phyloP scores from a whole-genome alignment of 2,888 invertebrate genomes.

The Scaptomyza caliginosa region DNA sequence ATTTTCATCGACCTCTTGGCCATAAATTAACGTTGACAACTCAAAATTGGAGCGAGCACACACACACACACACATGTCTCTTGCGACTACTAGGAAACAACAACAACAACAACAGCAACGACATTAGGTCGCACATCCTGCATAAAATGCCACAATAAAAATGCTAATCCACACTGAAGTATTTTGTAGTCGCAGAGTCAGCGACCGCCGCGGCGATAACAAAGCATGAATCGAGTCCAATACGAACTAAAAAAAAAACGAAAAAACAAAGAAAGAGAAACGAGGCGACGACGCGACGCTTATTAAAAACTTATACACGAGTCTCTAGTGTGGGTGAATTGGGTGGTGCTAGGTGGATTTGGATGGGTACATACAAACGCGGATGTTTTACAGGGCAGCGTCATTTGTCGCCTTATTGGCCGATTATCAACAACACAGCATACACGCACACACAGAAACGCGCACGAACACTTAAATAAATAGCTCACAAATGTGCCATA shows the following conservation, averaged over 20 bases:
- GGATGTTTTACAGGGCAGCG: constrained; percentile 23
- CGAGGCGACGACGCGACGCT: constrained; percentile 22
- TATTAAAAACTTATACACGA: constrained; percentile 49
- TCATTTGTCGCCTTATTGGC: constrained; percentile 71
- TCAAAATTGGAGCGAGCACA: constrained; percentile 57
- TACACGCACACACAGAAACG: constrained; percentile 29
- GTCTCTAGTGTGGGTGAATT: constrained; percentile 11
- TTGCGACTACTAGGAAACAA: constrained; percentile 4
- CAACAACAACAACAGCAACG: constrained; percentile 8
- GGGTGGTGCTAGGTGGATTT: not conserved
- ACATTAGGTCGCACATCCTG: constrained; percentile 40
- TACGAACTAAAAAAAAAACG: constrained; percentile 2
- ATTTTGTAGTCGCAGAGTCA: constrained; percentile 36
- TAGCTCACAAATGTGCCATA: constrained; percentile 72
- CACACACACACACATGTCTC: constrained; percentile 31
- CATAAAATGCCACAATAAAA: constrained; percentile 54
- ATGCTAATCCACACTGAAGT: constrained; percentile 58
- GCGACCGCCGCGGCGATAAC: constrained; percentile 38
- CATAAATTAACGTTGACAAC: constrained; percentile 69
- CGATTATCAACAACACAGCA: constrained; percentile 61
- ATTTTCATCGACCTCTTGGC: constrained; percentile 60
- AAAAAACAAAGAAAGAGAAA: not conserved
- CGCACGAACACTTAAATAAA: constrained; percentile 63
- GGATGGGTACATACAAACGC: not conserved
- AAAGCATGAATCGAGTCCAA: constrained; percentile 40